Conservation (phyloP, 2,888 invertebrate genomes). For the Coenonympha arcania region DNA sequence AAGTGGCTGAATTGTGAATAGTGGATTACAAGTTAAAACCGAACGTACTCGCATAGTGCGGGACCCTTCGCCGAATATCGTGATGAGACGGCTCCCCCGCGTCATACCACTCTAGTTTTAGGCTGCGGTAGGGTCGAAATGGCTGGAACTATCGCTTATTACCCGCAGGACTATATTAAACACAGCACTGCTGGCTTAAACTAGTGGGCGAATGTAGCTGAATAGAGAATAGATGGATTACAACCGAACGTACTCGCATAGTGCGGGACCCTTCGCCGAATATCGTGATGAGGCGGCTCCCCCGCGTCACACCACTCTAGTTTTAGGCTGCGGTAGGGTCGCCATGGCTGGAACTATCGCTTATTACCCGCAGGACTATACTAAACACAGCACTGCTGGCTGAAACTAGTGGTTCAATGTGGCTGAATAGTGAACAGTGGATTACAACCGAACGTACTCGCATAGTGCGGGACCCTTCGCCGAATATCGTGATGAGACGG, state of each 20-base stretch:
- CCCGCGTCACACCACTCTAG: constrained; percentile 24
- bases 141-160: too few species aligned
- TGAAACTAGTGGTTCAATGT: constrained; percentile 15
- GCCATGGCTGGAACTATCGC: constrained; percentile 1
- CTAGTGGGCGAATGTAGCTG: too few species aligned
- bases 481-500: constrained; percentile 24
- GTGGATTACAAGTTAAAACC: constrained; percentile 18
- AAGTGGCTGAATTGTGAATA: constrained; percentile 16
- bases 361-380: too few species aligned
- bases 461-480: constrained; percentile 24
- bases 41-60: constrained; percentile 23
- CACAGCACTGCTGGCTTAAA: too few species aligned
- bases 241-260: too few species aligned
- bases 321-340: constrained; percentile 22
- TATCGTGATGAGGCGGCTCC: constrained; percentile 24
- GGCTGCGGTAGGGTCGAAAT: constrained; percentile 18
- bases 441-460: constrained; percentile 20
- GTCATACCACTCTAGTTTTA: constrained; percentile 26
- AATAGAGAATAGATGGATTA: too few species aligned
- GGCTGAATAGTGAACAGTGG: constrained; percentile 20
- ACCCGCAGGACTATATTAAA: too few species aligned
- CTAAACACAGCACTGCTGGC: too few species aligned
- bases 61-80: constrained; percentile 26
- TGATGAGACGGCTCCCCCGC: constrained; percentile 22
- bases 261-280: constrained; percentile 25